These are phyloP conservation scores for Cyphomyrmex costatus DNA, from an alignment of 1,140 invertebrate genomes.

Conservation along the genomic window DNA sequence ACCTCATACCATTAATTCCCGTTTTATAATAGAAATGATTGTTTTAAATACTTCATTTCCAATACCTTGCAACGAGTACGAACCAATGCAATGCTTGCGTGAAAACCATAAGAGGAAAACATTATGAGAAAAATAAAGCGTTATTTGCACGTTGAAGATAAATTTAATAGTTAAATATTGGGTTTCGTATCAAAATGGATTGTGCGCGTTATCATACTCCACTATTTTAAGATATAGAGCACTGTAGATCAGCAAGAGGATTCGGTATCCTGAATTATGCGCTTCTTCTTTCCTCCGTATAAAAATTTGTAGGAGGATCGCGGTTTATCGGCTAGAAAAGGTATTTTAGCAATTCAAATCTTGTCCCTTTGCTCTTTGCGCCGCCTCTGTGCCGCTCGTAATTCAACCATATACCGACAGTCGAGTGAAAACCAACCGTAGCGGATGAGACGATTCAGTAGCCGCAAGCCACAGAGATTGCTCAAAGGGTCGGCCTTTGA, in stretches of 20 bases:
- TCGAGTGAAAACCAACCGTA: slow-evolving; percentile 61
- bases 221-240: slow-evolving; percentile 3
- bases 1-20: slow-evolving; percentile 34
- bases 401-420: slow-evolving; percentile 63
- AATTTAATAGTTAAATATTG: neutral
- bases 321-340: slow-evolving; percentile 51
- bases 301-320: slow-evolving; percentile 47
- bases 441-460: slow-evolving; percentile 62
- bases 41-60: slow-evolving; percentile 43
- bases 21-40: slow-evolving; percentile 5
- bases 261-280: neutral
- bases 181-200: neutral
- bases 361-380: slow-evolving; percentile 58
- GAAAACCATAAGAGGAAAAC: neutral
- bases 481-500: slow-evolving; percentile 65
- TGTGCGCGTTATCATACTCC: neutral
- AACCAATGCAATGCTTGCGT: neutral
- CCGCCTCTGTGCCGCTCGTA: slow-evolving; percentile 53
- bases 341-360: slow-evolving; percentile 62
- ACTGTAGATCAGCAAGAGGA: slow-evolving; percentile 1
- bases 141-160: neutral
- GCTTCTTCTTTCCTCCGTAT: slow-evolving; percentile 20
- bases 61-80: neutral
- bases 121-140: neutral
- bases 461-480: slow-evolving; percentile 64